Conservation (phyloP, 2,888 invertebrate genomes). For the Xylota segnis region DNA sequence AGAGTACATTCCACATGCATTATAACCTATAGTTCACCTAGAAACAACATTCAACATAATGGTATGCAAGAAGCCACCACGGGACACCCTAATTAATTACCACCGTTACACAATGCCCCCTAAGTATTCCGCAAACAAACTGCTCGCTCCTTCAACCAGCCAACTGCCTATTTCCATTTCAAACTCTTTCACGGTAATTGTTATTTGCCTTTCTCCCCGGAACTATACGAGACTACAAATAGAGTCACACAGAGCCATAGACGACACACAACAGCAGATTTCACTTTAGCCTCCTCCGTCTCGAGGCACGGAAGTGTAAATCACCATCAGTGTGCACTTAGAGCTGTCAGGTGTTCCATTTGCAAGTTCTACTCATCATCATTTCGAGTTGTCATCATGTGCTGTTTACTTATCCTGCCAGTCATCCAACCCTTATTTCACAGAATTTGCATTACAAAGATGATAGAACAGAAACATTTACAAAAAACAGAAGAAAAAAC, state of each 20-base stretch:
- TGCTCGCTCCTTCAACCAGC: slow-evolving; percentile 53
- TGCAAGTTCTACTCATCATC: slow-evolving; percentile 42
- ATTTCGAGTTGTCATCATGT: slow-evolving; percentile 60
- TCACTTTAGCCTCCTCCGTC: slow-evolving; percentile 13
- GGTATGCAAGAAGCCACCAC: slow-evolving; percentile 38
- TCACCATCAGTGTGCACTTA: slow-evolving; percentile 44
- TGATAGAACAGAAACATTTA: slow-evolving; percentile 1
- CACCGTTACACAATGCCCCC: slow-evolving; percentile 28
- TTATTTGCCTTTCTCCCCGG: slow-evolving; percentile 59
- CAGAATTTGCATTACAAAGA: slow-evolving; percentile 66
- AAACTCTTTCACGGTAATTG: slow-evolving; percentile 65
- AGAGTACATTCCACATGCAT: slow-evolving; percentile 3
- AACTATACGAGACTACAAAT: background rate
- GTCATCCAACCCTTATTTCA: slow-evolving; percentile 54
- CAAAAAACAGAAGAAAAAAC: background rate
- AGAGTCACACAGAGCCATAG: background rate
- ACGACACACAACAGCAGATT: slow-evolving; percentile 29
- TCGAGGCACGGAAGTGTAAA: slow-evolving; percentile 40
- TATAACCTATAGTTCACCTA: background rate
- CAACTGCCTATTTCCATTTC: slow-evolving; percentile 45
- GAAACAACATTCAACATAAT: slow-evolving; percentile 23
- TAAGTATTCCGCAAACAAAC: slow-evolving; percentile 62
- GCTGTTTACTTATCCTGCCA: slow-evolving; percentile 67
- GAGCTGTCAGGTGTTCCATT: slow-evolving; percentile 64
- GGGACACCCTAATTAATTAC: slow-evolving; percentile 64